A percentile compares a stretch with the other conserved stretches of the same genome.
phyloP scores from a whole-genome alignment of 2,113 vertebrate genomes.

The Saguinus midas region DNA sequence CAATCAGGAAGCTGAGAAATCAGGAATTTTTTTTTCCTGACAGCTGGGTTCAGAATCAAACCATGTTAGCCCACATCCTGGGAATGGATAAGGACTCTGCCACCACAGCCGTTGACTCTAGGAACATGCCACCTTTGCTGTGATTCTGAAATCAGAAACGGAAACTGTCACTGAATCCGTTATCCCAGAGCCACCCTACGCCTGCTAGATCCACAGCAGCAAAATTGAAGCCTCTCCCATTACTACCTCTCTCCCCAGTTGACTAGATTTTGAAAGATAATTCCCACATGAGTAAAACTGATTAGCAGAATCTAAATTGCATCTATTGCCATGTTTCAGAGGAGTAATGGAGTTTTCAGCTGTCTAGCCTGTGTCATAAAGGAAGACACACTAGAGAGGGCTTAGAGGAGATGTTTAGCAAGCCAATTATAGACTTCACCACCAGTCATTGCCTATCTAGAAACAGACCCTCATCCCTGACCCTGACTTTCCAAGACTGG shows the following conservation, averaged over 20 bases:
- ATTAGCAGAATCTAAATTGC: slow-evolving; percentile 49
- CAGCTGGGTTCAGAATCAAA: background rate
- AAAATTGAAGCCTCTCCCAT: background rate
- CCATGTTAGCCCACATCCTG: background rate
- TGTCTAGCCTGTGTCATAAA: slow-evolving; percentile 40
- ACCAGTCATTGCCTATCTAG: background rate
- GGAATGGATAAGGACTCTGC: background rate
- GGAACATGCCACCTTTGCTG: background rate
- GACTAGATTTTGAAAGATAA: slow-evolving; percentile 42
- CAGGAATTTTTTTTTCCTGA: background rate
- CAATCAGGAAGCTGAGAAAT: background rate
- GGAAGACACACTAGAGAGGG: background rate
- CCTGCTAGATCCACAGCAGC: background rate
- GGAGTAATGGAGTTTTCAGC: slow-evolving; percentile 34
- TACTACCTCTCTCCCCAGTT: background rate
- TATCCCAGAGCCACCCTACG: background rate
- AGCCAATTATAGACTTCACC: slow-evolving; percentile 15
- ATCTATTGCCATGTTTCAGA: slow-evolving; percentile 12
- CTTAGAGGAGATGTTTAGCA: slow-evolving; percentile 1
- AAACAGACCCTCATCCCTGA: background rate
- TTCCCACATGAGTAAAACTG: slow-evolving; percentile 20
- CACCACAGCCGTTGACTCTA: background rate
- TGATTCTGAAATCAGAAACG: background rate
- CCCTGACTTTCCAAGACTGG: slow-evolving; percentile 27
- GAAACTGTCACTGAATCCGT: background rate